Evolutionary conservation across 64 coral and sea anemone species (phyloP).

Genomic region (Montipora cactus): DNA sequence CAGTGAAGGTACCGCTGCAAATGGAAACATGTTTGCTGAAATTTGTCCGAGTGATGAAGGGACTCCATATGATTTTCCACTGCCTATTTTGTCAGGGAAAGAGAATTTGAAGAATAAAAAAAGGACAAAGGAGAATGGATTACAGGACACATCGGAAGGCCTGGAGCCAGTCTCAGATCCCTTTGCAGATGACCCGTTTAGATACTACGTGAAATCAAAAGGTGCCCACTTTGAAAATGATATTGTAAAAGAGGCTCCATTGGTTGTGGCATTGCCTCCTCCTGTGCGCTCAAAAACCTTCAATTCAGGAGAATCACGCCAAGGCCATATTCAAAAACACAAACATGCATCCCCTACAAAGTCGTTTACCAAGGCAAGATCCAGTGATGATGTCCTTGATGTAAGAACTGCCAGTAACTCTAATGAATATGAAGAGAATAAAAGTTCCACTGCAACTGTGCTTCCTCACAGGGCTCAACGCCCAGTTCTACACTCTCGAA

Average conservation of each 20-base stretch:
- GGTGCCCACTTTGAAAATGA: slow-evolving; percentile 6
- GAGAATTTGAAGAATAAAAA: slow-evolving; percentile 21
- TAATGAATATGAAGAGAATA: slow-evolving; percentile 58
- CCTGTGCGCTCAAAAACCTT: slow-evolving; percentile 8
- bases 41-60: slow-evolving; percentile 49
- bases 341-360: background rate
- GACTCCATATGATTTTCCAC: slow-evolving; percentile 81
- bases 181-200: slow-evolving; percentile 87
- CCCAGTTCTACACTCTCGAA: slow-evolving; percentile 26
- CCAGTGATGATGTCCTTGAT: slow-evolving; percentile 76
- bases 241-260: slow-evolving; percentile 13
- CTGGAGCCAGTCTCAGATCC: slow-evolving; percentile 68
- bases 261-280: slow-evolving; percentile 32
- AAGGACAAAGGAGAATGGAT: slow-evolving; percentile 60
- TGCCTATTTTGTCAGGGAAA: slow-evolving; percentile 68
- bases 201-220: background rate
- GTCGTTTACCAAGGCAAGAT: slow-evolving; percentile 73
- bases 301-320: background rate
- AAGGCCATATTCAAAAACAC: background rate
- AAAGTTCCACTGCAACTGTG: slow-evolving; percentile 31
- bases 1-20: background rate
- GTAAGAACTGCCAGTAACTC: slow-evolving; percentile 1
- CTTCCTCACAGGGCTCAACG: slow-evolving; percentile 28
- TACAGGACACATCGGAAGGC: slow-evolving; percentile 18
- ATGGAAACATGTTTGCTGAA: slow-evolving; percentile 34